Base-by-base conservation (phyloP, 2,888 invertebrate genomes). In the Tortrix viridana region DNA sequence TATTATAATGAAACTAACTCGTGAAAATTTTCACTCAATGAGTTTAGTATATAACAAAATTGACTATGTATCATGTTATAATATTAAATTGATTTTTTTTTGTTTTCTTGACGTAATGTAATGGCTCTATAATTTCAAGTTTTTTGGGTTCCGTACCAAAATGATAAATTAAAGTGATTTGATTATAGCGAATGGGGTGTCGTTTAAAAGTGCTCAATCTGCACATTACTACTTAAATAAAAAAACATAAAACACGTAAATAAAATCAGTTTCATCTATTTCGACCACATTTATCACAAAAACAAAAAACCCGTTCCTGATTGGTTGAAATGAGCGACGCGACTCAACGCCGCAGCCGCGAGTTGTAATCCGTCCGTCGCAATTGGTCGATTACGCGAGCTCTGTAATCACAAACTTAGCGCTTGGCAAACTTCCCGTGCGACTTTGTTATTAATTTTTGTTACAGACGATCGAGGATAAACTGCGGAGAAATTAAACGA, bases 361-460 rank as follows among this genome's bases (percentile, higher is more conserved):
- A 19, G 54, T 43, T 44, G 26, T 54, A 54, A 54, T 54, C 54
- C 54, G 19, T 43, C 53, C 23, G 43, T 53, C 53, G 23, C 54
- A 44, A 54, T 44, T 54, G 26, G 54, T 55, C 54, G 41, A 55
- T 55, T 44, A 32, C 53, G 53, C 22, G 43, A 41, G 16, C 53
- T 54, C 26, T 32, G 54, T 50, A 19, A 55, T 44, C 54, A 26
- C 44, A 26, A 55, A 55, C 54, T 55, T 55, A 43, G 44, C 54
- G 44, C 18, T 55, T 26, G 26, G 44, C 54, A 44, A 55, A 55
- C 54, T 55, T 55, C 44, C 44, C 44, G 12, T 55, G 44, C 44
- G 44, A 32, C 44, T 55, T 55, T 55, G 22, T 55, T 55, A 55
- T 55, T 54, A 54, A 48, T 54, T 44, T 44, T 55, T 44, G 19